Conservation (phyloP, 2,113 vertebrate species). For the Brachypodius melanocephalos region DNA sequence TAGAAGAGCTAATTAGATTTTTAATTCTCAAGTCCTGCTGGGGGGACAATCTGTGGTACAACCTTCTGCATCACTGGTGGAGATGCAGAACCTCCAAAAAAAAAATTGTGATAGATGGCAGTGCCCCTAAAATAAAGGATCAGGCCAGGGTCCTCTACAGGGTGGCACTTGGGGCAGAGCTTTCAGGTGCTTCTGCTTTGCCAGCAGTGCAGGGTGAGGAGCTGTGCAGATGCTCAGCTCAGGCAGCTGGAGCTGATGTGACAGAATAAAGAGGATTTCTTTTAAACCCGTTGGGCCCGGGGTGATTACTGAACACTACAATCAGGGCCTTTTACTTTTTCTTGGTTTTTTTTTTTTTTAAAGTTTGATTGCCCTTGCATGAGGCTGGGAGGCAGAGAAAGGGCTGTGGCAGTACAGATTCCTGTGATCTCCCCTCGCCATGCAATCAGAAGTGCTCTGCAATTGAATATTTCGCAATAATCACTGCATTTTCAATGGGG, state of each 20-base stretch:
- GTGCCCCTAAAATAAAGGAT: background rate
- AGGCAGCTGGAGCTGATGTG: conserved; percentile 20
- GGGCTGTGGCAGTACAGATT: background rate
- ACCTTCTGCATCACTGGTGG: background rate
- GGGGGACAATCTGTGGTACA: background rate
- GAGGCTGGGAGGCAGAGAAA: conserved; percentile 25
- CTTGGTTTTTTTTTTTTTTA: background rate
- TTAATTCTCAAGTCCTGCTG: background rate
- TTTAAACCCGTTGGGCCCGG: conserved; percentile 19
- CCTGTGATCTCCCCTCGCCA: conserved; percentile 18
- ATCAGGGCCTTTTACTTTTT: conserved; percentile 30
- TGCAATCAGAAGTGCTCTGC: conserved; percentile 57
- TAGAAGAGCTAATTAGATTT: background rate
- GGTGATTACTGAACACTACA: conserved; percentile 52
- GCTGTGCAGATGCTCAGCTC: background rate
- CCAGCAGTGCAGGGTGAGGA: background rate
- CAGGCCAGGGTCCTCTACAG: background rate
- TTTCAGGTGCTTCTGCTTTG: background rate
- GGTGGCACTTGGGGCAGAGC: background rate
- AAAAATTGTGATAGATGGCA: background rate
- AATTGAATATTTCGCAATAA: conserved; percentile 65
- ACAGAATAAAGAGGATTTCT: conserved; percentile 45
- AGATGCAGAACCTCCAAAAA: background rate
- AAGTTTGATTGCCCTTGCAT: background rate
- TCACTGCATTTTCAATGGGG: conserved; percentile 63